Base-by-base conservation (phyloP, 2,113 vertebrate genomes). In the Equus quagga region DNA sequence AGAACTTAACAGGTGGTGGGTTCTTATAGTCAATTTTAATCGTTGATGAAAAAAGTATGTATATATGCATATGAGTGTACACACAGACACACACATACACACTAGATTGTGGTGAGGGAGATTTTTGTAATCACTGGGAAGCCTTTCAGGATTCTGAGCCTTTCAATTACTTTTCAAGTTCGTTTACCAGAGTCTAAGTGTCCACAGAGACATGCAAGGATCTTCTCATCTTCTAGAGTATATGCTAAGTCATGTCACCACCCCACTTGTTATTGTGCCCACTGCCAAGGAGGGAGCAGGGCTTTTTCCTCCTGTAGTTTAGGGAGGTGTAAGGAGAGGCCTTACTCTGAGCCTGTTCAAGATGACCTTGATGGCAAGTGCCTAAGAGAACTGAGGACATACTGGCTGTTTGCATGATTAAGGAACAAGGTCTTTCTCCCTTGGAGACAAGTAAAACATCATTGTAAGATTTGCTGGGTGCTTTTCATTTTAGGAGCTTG, bases 401-500 rank as follows among this genome's bases (percentile, higher is more conserved):
- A 44, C 51, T 89, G 72, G 83, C 67, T 69, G 81, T 97, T 97
- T 97, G 18, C 93, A 81, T 96, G 78, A 97, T 96, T 94, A 97
- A 87, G 86, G 54, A 96, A 69, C 31, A 92, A 87, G 54, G 87
- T 94, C 58, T 90, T 89, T 51, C 64, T 89, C 86, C 95, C 56
- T 76, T 31, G 79, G 89, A 89, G 95, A 97, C 56, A 98, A 97
- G 89, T 97, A 80, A 93, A 96, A 94, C 93, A 78, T 70, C 44
- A 6, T 49, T 96, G 83, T 90, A 97, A 98, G 97, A 97, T 97
- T 98, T 98, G 81, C 86, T 92, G 79, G 94, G 91, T 84, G 67
- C 90, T 98, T 98, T 98, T 97, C 82, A 96, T 98, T 98, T 98
- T 62, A 90, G 62, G 15, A 79, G 94, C 91, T 97, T 98, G 75